Base-by-base conservation (phyloP, 2,888 invertebrate genomes). In the Aphrophora alni region DNA sequence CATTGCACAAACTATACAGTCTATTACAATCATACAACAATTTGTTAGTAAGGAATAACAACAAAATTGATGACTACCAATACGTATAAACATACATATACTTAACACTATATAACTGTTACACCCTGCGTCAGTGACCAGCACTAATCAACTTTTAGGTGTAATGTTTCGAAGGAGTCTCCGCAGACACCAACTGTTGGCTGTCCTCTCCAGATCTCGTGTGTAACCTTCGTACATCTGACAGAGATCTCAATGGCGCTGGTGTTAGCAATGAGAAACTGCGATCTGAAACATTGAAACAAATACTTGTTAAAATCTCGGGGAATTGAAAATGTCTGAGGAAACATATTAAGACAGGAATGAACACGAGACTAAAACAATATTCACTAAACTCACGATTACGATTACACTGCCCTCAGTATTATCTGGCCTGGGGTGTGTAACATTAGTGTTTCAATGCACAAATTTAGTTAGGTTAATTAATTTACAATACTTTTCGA, bases 261-360 rank as follows among this genome's bases (percentile, higher is more conserved):
- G 90, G 89, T 80, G 90, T 90, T 84, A 91, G 86, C 82, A 91
- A 86, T 17, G 90, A 90, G 86, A 91, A 91, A 69, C 84, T 84
- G 28, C 85, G 83, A 25, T 84, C 84, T 84, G 74, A 21, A 70
- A 38, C 33, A 33, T 8, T 3, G 8, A 33, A 33, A 33, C 33
- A 33, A n/a, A n/a, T n/a, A n/a, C n/a, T n/a, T n/a, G n/a, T n/a
- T n/a, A n/a, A n/a, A n/a, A n/a, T n/a, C n/a, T n/a, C n/a, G n/a
- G n/a, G n/a, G n/a, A n/a, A n/a, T n/a, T n/a, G n/a, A n/a, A n/a
- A n/a, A n/a, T n/a, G n/a, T n/a, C n/a, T n/a, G n/a, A n/a, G n/a
- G n/a, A n/a, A n/a, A n/a, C n/a, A n/a, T n/a, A n/a, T n/a, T n/a
- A n/a, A n/a, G n/a, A n/a, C n/a, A n/a, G n/a, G n/a, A n/a, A n/a